phyloP scores from a whole-genome alignment of 1,140 invertebrate species.

The Cydia fagiglandana region DNA sequence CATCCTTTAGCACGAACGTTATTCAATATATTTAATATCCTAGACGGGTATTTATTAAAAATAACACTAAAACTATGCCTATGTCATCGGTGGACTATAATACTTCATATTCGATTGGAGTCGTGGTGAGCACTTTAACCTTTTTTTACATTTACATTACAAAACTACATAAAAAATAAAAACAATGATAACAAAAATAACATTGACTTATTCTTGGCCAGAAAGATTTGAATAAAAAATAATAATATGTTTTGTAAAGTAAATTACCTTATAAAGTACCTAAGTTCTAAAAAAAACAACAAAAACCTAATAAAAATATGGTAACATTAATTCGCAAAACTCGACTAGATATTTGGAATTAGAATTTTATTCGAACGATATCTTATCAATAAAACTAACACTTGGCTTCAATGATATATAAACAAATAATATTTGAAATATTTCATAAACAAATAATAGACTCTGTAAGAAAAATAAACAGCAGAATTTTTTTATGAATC shows the following conservation, averaged over 20 bases:
- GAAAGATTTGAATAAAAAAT: no score
- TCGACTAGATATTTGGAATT: conserved; percentile 3
- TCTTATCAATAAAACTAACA: conserved; percentile 3
- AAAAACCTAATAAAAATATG: neutral
- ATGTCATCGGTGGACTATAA: conserved; percentile 1
- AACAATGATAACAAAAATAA: neutral
- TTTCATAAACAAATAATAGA: neutral
- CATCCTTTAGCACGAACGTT: neutral
- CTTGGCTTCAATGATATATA: neutral
- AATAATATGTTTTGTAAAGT: no score
- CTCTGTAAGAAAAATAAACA: neutral
- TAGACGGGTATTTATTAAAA: conserved; percentile 1
- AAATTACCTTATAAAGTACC: neutral
- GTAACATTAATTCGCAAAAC: conserved; percentile 4
- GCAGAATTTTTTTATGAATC: neutral
- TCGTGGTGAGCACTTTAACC: neutral
- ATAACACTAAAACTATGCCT: conserved; percentile 13
- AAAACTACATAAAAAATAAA: neutral
- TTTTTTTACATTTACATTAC: neutral
- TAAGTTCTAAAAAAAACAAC: neutral
- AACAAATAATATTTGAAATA: neutral
- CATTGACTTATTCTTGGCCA: no score
- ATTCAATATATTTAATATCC: neutral
- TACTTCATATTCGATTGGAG: conserved; percentile 2
- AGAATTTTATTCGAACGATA: conserved; percentile 2